Percentiles rank a stretch among this genome's conserved stretches.
Conservation (phyloP, 2,888 invertebrate genomes). For the Gisinianus flammeolus region DNA sequence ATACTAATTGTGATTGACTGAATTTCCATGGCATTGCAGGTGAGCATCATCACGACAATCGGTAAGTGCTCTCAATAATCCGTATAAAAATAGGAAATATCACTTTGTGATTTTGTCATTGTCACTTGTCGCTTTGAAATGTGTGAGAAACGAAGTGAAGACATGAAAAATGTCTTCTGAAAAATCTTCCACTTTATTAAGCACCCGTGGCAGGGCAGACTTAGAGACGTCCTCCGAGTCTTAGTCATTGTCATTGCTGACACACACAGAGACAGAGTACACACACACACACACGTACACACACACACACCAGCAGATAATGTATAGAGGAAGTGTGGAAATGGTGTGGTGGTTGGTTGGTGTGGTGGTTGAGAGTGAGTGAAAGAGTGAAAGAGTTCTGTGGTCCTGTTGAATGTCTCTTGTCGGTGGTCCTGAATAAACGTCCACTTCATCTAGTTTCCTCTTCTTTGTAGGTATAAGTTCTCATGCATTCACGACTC, state of each 20-base stretch:
- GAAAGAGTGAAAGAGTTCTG: no score
- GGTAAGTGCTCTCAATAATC: constrained; percentile 67
- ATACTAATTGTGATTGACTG: no score
- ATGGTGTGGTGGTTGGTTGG: no score
- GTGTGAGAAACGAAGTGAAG: not conserved
- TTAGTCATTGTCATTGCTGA: not conserved
- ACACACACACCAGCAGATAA: not conserved
- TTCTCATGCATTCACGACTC: no score
- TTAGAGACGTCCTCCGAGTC: not conserved
- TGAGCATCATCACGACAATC: constrained; percentile 84
- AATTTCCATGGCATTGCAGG: no score
- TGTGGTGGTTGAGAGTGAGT: no score
- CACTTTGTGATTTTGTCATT: constrained; percentile 5
- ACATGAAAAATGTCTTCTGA: not conserved
- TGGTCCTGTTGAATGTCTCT: no score
- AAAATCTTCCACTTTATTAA: not conserved
- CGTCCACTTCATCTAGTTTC: no score
- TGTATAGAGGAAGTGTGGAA: not conserved
- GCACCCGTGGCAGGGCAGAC: not conserved
- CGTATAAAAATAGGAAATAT: no score
- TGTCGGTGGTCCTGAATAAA: no score
- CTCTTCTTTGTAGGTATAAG: no score
- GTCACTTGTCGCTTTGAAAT: constrained; percentile 8
- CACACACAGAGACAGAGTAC: no score
- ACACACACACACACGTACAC: not conserved